Percentiles rank a stretch among this genome's conserved stretches.
Conservation (phyloP, 2,888 invertebrate genomes). For the Balanococcus diminutus region DNA sequence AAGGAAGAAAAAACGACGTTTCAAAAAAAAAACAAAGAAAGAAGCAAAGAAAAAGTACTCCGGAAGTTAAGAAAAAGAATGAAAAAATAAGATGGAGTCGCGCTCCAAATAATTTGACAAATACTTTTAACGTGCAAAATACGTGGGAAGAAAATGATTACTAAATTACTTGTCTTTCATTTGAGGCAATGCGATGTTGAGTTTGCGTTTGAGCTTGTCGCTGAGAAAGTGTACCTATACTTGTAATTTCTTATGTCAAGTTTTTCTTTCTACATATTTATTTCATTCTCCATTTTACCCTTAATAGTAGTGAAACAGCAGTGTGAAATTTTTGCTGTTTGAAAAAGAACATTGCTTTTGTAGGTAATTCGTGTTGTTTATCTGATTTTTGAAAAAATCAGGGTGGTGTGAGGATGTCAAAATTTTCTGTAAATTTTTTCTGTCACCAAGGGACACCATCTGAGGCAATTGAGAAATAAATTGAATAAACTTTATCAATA, state of each 20-base stretch:
- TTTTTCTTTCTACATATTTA: not conserved
- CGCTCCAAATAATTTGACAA: not conserved
- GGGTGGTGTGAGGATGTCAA: too few relatives aligned
- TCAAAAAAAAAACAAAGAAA: not conserved
- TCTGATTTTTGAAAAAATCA: too few relatives aligned
- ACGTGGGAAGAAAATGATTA: constrained; percentile 17
- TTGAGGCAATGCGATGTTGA: not conserved
- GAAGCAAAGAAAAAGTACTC: not conserved
- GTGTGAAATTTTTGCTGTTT: not conserved
- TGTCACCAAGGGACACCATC: too few relatives aligned
- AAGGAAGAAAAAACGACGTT: not conserved
- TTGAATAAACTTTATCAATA: too few relatives aligned
- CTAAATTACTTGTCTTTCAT: constrained; percentile 10
- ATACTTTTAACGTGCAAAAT: constrained; percentile 8
- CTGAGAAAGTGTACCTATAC: not conserved
- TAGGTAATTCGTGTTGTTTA: too few relatives aligned
- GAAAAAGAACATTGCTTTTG: not conserved
- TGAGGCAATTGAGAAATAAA: too few relatives aligned
- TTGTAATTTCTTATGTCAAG: not conserved
- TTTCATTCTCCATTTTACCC: not conserved
- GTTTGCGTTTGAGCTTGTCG: not conserved
- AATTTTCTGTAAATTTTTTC: too few relatives aligned
- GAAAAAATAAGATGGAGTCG: constrained; percentile 10
- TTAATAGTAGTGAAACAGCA: not conserved
- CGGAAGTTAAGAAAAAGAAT: not conserved